A percentile compares a stretch with the other conserved stretches of the same genome.
Conservation (phyloP, 2,113 vertebrate genomes). For the Camelus dromedarius region DNA sequence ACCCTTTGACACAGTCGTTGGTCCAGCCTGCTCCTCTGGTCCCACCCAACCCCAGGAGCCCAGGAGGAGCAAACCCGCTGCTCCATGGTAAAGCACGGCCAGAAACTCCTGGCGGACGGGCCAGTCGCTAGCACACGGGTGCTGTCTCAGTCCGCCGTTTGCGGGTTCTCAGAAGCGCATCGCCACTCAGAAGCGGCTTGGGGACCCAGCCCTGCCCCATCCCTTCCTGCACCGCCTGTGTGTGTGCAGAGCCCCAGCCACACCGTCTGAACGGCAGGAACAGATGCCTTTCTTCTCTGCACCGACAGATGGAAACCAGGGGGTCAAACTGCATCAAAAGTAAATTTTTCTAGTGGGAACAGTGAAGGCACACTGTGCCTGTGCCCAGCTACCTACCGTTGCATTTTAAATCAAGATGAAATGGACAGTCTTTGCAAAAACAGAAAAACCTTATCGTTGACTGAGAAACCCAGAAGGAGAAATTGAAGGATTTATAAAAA, state of each 20-base stretch:
- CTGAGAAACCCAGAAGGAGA: background rate
- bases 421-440: background rate
- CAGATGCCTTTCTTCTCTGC: background rate
- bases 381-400: background rate
- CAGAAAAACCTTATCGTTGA: background rate
- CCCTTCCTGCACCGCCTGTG: background rate
- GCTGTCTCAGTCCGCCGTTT: fast-evolving
- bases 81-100: background rate
- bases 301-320: background rate
- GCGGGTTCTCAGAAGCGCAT: background rate
- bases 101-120: background rate
- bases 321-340: too few species aligned
- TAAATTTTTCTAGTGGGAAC: background rate
- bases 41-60: background rate
- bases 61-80: background rate
- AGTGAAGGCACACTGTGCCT: background rate
- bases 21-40: background rate
- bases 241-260: background rate
- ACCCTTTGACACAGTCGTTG: background rate
- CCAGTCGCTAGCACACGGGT: background rate
- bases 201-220: background rate
- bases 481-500: background rate
- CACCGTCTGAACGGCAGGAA: background rate
- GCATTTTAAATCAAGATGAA: background rate
- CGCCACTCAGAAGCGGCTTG: background rate